A percentile compares a stretch with the other conserved stretches of the same genome.
These are phyloP conservation scores for Hirudo medicinalis DNA, from an alignment of 1,140 invertebrate species.

Conservation along the genomic window DNA sequence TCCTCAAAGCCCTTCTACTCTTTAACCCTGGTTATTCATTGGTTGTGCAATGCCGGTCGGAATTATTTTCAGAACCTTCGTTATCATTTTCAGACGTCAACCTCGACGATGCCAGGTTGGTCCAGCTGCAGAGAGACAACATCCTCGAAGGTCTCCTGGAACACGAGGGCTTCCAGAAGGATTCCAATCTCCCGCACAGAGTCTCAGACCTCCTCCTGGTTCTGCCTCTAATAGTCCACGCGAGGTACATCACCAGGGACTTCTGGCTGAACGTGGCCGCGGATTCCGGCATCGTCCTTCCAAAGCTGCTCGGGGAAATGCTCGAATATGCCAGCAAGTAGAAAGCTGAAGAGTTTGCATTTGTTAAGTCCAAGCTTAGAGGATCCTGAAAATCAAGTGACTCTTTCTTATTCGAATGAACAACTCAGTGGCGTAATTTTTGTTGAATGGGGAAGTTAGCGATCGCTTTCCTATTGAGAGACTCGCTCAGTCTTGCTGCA, in stretches of 20 bases:
- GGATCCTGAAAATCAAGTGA: too few relatives aligned
- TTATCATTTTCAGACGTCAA: slow-evolving; percentile 3
- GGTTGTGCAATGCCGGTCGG: not conserved
- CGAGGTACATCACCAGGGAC: slow-evolving; percentile 11
- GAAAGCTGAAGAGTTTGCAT: not conserved
- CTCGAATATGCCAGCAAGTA: slow-evolving; percentile 11
- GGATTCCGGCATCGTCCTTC: slow-evolving; percentile 3
- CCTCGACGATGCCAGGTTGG: slow-evolving; percentile 2
- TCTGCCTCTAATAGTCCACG: slow-evolving; percentile 9
- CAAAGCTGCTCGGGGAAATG: slow-evolving; percentile 14
- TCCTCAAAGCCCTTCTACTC: slow-evolving; percentile 78
- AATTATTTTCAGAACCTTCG: not conserved
- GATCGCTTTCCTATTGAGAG: too few relatives aligned
- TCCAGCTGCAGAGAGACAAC: slow-evolving; percentile 9
- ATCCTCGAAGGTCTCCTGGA: slow-evolving; percentile 7
- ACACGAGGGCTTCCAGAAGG: slow-evolving; percentile 5
- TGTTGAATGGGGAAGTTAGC: too few relatives aligned
- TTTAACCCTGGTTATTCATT: slow-evolving; percentile 54
- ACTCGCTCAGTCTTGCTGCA: too few relatives aligned
- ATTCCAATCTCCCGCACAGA: not conserved
- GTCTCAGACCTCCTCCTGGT: slow-evolving; percentile 14
- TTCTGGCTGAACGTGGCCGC: slow-evolving; percentile 7
- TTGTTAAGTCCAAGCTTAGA: too few relatives aligned
- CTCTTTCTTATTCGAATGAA: too few relatives aligned
- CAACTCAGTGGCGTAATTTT: too few relatives aligned